Conservation (phyloP, 2,888 invertebrate genomes). For the Lydus trimaculatus region DNA sequence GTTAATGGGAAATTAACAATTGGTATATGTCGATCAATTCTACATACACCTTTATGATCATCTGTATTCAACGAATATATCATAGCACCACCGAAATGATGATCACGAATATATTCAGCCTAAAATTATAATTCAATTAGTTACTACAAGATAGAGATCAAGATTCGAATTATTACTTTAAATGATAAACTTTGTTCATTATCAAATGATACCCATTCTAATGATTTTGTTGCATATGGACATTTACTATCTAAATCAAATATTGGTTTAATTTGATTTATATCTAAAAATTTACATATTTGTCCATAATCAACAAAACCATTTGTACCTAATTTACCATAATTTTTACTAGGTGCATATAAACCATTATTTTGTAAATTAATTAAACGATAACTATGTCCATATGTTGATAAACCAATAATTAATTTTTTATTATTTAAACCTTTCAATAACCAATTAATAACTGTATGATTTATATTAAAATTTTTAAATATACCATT, state of each 20-base stretch:
- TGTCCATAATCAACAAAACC: conserved; percentile 78
- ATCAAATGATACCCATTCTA: conserved; percentile 88
- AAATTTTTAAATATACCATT: conserved; percentile 71
- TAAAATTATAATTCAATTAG: conserved; percentile 28
- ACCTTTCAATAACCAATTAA: conserved; percentile 79
- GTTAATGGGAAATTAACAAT: conserved; percentile 21
- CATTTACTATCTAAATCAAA: conserved; percentile 76
- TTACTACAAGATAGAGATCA: too few relatives aligned
- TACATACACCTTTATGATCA: conserved; percentile 72
- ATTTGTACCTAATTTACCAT: conserved; percentile 69
- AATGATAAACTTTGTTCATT: conserved; percentile 72
- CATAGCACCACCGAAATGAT: conserved; percentile 82
- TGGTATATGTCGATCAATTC: conserved; percentile 14
- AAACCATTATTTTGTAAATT: conserved; percentile 72
- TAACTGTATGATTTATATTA: conserved; percentile 82
- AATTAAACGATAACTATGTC: conserved; percentile 79
- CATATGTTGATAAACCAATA: conserved; percentile 88
- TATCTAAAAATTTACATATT: conserved; percentile 71
- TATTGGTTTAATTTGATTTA: conserved; percentile 63
- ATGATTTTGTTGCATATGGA: conserved; percentile 74
- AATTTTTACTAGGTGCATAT: conserved; percentile 74
- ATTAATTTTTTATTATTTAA: conserved; percentile 80
- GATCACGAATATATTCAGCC: conserved; percentile 65
- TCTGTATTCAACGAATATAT: conserved; percentile 83
- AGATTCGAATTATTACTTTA: conserved; percentile 66